These are phyloP conservation scores for Coracopsis vasa DNA, from an alignment of 2,113 vertebrate species.

Conservation along the genomic window DNA sequence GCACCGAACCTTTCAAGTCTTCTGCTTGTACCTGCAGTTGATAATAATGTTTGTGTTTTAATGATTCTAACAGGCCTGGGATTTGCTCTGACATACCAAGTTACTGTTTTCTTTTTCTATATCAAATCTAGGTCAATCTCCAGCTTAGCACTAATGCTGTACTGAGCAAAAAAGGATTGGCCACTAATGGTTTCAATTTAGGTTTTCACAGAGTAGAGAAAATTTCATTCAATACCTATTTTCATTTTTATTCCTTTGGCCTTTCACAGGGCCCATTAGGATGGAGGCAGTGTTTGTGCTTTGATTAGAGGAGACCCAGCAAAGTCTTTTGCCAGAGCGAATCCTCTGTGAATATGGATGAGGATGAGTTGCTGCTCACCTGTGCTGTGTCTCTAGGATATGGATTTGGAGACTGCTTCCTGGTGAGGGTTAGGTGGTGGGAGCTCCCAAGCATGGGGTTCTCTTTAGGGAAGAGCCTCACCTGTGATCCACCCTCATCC, in stretches of 20 bases:
- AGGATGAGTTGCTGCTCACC: background rate
- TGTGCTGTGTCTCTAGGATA: background rate
- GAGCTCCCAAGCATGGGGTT: background rate
- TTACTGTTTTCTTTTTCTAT: conserved; percentile 53
- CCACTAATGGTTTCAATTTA: conserved; percentile 65
- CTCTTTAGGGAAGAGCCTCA: background rate
- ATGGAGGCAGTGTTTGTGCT: background rate
- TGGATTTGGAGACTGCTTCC: background rate
- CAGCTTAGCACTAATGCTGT: conserved; percentile 50
- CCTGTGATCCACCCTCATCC: background rate
- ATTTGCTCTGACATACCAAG: conserved; percentile 55
- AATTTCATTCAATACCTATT: conserved; percentile 50
- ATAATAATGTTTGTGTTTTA: conserved; percentile 56
- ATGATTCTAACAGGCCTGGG: conserved; percentile 29
- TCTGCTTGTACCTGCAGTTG: conserved; percentile 53
- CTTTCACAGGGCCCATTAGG: background rate
- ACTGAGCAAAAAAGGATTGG: conserved; percentile 48
- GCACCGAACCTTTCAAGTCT: background rate
- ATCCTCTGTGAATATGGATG: background rate
- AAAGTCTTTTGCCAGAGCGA: background rate
- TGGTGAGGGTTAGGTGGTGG: background rate
- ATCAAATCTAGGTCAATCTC: conserved; percentile 62
- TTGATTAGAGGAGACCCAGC: background rate
- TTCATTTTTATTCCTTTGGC: conserved; percentile 53
- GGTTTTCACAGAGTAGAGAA: conserved; percentile 34